Evolutionary conservation across 1,140 invertebrate species (phyloP).

Genomic region (Aphis gossypii): DNA sequence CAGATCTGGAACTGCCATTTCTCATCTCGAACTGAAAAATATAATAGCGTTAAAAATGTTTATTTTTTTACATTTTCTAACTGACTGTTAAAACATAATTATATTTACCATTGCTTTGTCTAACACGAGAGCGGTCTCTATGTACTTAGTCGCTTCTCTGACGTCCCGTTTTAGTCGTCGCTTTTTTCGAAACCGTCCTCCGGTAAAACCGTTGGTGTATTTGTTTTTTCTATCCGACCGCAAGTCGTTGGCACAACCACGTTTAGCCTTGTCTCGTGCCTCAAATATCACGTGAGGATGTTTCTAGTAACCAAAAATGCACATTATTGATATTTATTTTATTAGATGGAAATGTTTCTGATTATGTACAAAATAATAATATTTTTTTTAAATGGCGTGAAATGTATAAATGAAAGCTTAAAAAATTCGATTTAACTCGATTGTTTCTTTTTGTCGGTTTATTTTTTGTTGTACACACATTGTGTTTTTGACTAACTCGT

Average conservation of each 20-base stretch:
- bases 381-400: neutral
- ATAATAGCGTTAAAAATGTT: neutral
- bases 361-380: neutral
- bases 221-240: constrained; percentile 77
- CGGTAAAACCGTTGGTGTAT: constrained; percentile 62
- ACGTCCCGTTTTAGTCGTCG: constrained; percentile 68
- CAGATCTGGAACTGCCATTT: constrained; percentile 85
- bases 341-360: neutral
- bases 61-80: neutral
- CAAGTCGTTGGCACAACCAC: constrained; percentile 83
- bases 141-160: constrained; percentile 86
- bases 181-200: constrained; percentile 36
- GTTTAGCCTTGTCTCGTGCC: constrained; percentile 82
- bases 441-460: neutral
- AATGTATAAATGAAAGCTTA: neutral
- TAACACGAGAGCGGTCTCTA: constrained; percentile 89
- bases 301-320: constrained; percentile 77
- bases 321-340: neutral
- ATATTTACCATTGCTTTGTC: constrained; percentile 85
- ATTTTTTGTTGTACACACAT: neutral
- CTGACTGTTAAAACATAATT: neutral
- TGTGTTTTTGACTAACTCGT: constrained; percentile 15
- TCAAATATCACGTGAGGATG: constrained; percentile 97
- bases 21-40: constrained; percentile 80
- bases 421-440: neutral